Conservation (phyloP, 2,113 vertebrate genomes). For the Chlorodrepanis virens region DNA sequence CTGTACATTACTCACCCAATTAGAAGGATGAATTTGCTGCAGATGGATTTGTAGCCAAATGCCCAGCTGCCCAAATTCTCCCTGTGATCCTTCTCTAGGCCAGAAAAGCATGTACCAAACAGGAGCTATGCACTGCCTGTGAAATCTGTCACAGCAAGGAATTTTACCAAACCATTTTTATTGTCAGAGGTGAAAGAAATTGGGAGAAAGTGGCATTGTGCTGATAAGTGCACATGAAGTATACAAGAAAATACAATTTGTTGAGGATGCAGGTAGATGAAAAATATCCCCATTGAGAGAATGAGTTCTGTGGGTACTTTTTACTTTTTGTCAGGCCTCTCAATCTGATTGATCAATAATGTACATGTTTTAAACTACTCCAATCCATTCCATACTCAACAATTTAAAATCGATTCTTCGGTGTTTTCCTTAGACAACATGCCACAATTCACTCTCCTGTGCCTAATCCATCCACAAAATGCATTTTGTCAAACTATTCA, state of each 20-base stretch:
- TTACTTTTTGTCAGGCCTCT: slow-evolving; percentile 36
- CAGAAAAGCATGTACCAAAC: not conserved
- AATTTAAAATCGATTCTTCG: not conserved
- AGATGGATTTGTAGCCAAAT: not conserved
- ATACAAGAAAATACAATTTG: slow-evolving; percentile 12
- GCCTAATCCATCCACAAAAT: slow-evolving; percentile 49
- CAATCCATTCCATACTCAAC: not conserved
- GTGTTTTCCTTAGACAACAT: slow-evolving; percentile 28
- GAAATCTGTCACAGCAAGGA: not conserved
- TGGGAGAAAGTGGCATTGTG: not conserved
- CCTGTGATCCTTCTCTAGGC: not conserved
- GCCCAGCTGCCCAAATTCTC: not conserved
- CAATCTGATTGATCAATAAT: slow-evolving; percentile 48
- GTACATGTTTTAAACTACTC: slow-evolving; percentile 33
- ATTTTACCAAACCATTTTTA: not conserved
- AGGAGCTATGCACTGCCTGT: not conserved
- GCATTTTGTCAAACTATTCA: slow-evolving; percentile 28
- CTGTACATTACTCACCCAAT: fast-evolving
- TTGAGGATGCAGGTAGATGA: slow-evolving; percentile 11
- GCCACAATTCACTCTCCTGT: not conserved
- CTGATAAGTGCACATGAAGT: slow-evolving; percentile 25
- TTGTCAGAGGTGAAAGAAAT: not conserved
- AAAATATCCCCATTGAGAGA: slow-evolving; percentile 26
- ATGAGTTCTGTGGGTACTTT: not conserved
- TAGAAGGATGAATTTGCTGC: not conserved